Evolutionary conservation across 2,888 invertebrate genomes (phyloP), one percentile per base, ranked within the genome.

Genomic region (Pardosa pseudoannulata): DNA sequence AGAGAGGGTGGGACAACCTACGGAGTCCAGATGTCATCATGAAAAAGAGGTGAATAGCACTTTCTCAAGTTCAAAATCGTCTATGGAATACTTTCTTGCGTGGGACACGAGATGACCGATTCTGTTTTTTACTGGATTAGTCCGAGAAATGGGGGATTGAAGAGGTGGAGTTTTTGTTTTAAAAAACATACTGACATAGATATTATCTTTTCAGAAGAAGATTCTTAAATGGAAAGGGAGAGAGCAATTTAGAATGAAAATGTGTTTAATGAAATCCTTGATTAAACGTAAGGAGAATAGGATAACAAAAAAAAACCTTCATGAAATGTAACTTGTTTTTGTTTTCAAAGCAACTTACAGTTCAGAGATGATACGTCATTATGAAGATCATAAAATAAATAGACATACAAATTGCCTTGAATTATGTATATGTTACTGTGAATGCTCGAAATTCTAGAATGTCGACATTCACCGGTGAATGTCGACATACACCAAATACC

Each of bases 171-270:
- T 11, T 32, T n/a, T 73, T 73, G 65, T 67, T 67, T 80, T 73
- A 73, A 41, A 31, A 46, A 56, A n/a, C 81, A 68, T 74, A 74
- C 39, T 81, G 81, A 81, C 81, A 75, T 81, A 81, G 50, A 81
- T 81, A 56, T 68, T 32, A 64, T 74, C 41, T 72, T 31, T n/a
- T 11, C 23, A 23, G 41, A n/a, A 72, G 68, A 39, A 65, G 72
- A 65, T n/a, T n/a, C n/a, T n/a, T 73, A 73, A 46, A 50, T 46
- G 46, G 16, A 6, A n/a, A 46, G 46, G 46, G 46, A 16, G 16
- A 46, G 46, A 16, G 46, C 9, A 36, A 36, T 36, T 36, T 36
- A 7, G 9, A 36, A 36, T 36, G 36, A 5, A 36, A 36, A 36
- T 9, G 36, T 9, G 9, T 36, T 36, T 36, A 36, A 7, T 7